Evolutionary conservation across 2,113 vertebrate species (phyloP).

Genomic region (Rhinolophus sinicus): DNA sequence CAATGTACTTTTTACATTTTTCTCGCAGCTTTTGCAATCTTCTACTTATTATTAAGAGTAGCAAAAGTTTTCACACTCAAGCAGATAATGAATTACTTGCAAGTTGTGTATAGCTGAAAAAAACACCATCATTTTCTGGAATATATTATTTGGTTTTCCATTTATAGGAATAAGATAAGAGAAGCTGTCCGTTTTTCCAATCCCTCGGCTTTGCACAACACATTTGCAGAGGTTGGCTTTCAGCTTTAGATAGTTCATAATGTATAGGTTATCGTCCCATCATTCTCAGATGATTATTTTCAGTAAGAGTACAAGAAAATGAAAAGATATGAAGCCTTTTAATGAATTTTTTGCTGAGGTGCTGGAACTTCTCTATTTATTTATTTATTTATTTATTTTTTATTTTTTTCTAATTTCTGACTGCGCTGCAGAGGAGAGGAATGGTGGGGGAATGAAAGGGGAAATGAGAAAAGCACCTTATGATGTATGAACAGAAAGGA

Average conservation of each 20-base stretch:
- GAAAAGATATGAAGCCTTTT: neutral
- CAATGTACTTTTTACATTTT: neutral
- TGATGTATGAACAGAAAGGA: neutral
- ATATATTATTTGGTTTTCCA: neutral
- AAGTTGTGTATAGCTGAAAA: neutral
- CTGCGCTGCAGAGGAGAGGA: neutral
- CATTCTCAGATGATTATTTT: conserved; percentile 1
- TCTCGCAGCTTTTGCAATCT: neutral
- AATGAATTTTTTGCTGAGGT: conserved; percentile 49
- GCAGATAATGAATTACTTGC: conserved; percentile 43
- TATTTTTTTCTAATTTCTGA: conserved; percentile 57
- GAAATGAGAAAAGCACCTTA: neutral
- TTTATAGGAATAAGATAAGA: neutral
- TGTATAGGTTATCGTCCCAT: neutral
- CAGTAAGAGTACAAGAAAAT: neutral
- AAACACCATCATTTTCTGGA: neutral
- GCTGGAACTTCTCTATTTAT: conserved; percentile 67
- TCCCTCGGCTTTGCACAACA: neutral
- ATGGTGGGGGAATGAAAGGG: neutral
- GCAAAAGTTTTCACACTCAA: neutral
- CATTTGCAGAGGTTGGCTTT: neutral
- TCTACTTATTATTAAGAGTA: conserved; percentile 31
- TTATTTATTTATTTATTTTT: neutral
- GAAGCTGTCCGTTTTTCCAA: neutral
- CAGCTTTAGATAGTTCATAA: neutral